Evolutionary conservation across 2,797 vertebrate genomes (phyloP).

Genomic region (Monodelphis domestica): DNA sequence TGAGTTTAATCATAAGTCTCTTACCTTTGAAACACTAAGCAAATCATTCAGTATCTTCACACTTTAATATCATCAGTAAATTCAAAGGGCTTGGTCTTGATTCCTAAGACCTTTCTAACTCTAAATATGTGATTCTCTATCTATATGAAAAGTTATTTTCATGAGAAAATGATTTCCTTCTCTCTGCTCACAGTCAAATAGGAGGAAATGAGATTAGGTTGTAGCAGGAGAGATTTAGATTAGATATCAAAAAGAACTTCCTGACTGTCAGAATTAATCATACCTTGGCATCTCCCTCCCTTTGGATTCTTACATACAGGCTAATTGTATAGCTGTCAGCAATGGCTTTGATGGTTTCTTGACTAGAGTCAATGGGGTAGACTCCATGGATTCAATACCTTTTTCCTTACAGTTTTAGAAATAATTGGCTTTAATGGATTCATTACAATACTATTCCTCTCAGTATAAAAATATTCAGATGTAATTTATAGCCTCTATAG

Average conservation of each 20-base stretch:
- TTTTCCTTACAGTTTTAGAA: not conserved
- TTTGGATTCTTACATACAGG: not conserved
- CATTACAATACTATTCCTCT: not conserved
- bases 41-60: not conserved
- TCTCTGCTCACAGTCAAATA: constrained; percentile 61
- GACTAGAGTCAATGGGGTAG: constrained; percentile 43
- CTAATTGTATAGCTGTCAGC: constrained; percentile 11
- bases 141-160: not conserved
- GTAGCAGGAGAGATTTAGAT: constrained; percentile 53
- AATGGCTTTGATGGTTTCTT: constrained; percentile 6
- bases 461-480: not conserved
- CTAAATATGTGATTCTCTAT: not conserved
- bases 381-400: constrained; percentile 31
- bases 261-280: constrained; percentile 33
- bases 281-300: constrained; percentile 23
- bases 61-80: not conserved
- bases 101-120: not conserved
- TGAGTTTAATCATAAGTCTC: not conserved
- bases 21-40: not conserved
- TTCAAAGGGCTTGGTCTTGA: not conserved
- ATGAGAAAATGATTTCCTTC: constrained; percentile 17
- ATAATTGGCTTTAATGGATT: constrained; percentile 24
- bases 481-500: not conserved
- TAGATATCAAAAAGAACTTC: constrained; percentile 69
- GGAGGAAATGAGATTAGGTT: not conserved